Evolutionary conservation across 2,888 invertebrate species (phyloP), one percentile per base, ranked within the genome.

Genomic region (Temnothorax rugatulus): DNA sequence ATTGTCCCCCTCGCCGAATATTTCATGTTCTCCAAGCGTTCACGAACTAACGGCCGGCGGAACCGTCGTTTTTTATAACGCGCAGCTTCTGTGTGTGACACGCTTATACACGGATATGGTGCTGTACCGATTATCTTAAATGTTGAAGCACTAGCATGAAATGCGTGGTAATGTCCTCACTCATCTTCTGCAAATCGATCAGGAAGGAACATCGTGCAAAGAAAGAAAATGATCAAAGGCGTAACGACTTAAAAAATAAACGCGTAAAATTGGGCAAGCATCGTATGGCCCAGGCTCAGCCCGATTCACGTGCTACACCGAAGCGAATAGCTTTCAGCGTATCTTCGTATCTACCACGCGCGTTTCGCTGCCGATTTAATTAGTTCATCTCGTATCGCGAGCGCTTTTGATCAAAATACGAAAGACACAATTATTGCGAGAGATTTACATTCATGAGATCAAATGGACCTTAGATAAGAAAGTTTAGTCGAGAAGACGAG

Each of bases 161-260:
- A 88, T 88, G 88, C 90, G 89, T 86, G 90, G 88, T 87, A 91
- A 90, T 91, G 91, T 90, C 88, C 89, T 89, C 86, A 81, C 87
- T 59, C 57, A 59, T 79, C 21, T 68, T 79, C 38, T 38, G 84
- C 84, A 82, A 68, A 84, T 87, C 75, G 73, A 88, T 88, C 86
- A 86, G 88, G 87, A 90, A 91, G 91, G 90, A 91, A 90, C 90
- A 90, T 90, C 88, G 89, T 91, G 91, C 89, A 89, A 89, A 38
- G 90, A 90, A 15, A 54, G 29, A 41, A 47, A 74, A 90, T 85
- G 86, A 89, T 87, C 87, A 73, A 79, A 86, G 83, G 83, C 76
- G 73, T 84, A 66, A 68, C 29, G 34, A 79, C 86, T 88, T 88
- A 89, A 79, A 86, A 41, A 86, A 71, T 86, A 84, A 88, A 69